Evolutionary conservation across 2,888 invertebrate species (phyloP).

Genomic region (Acrobasis repandana): DNA sequence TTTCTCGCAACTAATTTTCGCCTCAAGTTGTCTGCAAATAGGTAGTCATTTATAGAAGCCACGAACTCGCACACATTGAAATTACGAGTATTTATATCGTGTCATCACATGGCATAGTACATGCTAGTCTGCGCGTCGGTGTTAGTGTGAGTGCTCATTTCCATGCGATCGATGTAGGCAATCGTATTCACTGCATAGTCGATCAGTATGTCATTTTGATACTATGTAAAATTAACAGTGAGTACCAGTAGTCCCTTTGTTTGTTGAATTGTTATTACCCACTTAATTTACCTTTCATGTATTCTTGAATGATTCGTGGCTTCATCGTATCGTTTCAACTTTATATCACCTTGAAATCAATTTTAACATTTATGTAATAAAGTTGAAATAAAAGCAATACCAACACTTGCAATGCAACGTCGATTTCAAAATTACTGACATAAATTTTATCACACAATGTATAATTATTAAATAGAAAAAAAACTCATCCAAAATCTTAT

Average conservation of each 20-base stretch:
- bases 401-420: no score
- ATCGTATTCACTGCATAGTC: conserved; percentile 57
- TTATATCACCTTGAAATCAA: no score
- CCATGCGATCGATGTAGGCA: conserved; percentile 58
- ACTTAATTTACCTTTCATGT: conserved; percentile 1
- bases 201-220: conserved; percentile 67
- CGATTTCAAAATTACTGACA: no score
- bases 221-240: conserved; percentile 30
- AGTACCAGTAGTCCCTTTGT: conserved; percentile 14
- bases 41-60: conserved; percentile 48
- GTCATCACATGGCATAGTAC: neutral
- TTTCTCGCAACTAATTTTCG: conserved; percentile 20
- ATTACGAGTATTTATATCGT: conserved; percentile 18
- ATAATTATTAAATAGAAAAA: no score
- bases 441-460: no score
- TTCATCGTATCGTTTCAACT: no score
- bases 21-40: conserved; percentile 22
- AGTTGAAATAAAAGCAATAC: no score
- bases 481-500: no score
- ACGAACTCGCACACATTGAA: conserved; percentile 45
- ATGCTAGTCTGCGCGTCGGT: conserved; percentile 29
- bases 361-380: no score
- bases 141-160: conserved; percentile 46
- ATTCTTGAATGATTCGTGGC: neutral
- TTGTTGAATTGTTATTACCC: conserved; percentile 2